Evolutionary conservation across 2,888 invertebrate species (phyloP).

Genomic region (Agriopis aurantiaria): DNA sequence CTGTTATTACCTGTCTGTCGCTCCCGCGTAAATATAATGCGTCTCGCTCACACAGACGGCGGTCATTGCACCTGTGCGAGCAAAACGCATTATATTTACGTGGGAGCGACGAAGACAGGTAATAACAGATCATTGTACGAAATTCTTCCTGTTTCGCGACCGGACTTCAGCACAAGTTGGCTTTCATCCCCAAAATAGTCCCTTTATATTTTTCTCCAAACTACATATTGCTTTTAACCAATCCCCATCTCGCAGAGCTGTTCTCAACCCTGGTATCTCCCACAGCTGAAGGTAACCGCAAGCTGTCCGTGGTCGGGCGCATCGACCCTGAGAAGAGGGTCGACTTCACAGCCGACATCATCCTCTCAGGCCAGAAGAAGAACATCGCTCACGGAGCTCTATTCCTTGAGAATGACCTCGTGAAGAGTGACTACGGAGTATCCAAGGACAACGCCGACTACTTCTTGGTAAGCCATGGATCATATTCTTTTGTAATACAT

Average conservation of each 20-base stretch:
- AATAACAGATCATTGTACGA: no score
- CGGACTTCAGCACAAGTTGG: neutral
- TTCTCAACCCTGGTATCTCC: slow-evolving; percentile 4
- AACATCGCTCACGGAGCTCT: slow-evolving; percentile 86
- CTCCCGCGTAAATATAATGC: no score
- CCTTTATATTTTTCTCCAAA: no score
- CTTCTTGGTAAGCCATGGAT: slow-evolving; percentile 76
- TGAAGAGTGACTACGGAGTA: slow-evolving; percentile 88
- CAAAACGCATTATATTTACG: no score
- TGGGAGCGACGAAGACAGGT: no score
- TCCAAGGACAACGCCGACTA: slow-evolving; percentile 87
- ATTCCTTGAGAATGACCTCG: slow-evolving; percentile 87
- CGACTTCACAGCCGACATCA: slow-evolving; percentile 85
- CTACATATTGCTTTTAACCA: neutral
- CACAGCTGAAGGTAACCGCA: slow-evolving; percentile 79
- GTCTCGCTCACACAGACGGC: no score
- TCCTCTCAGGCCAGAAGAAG: slow-evolving; percentile 84
- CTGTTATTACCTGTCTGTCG: no score
- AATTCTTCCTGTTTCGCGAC: no score
- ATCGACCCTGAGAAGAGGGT: slow-evolving; percentile 87
- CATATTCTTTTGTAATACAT: neutral
- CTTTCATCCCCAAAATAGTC: no score
- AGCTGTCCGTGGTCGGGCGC: slow-evolving; percentile 84
- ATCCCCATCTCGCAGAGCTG: neutral
- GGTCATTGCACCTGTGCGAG: no score